These are phyloP conservation scores for Centropristis striata DNA, from an alignment of 2,113 vertebrate genomes.

Conservation along the genomic window DNA sequence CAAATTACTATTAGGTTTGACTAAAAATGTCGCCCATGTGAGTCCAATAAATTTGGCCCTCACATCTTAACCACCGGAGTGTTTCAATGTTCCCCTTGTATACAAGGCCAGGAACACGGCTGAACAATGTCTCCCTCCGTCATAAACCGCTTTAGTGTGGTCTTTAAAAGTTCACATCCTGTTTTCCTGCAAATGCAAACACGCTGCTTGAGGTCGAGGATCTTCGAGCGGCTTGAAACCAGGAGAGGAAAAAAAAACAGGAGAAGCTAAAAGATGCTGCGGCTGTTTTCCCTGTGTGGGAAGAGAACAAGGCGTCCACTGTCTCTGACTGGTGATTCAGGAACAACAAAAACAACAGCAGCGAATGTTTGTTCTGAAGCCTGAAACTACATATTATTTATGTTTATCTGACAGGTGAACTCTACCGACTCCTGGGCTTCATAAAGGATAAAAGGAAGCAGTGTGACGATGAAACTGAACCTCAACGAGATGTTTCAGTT, in stretches of 20 bases:
- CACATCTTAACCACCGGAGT: slow-evolving; percentile 63
- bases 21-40: slow-evolving; percentile 68
- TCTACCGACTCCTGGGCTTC: too few relatives aligned
- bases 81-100: slow-evolving; percentile 76
- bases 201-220: slow-evolving; percentile 54
- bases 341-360: neutral
- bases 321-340: slow-evolving; percentile 18
- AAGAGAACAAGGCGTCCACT: slow-evolving; percentile 31
- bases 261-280: slow-evolving; percentile 45
- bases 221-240: slow-evolving; percentile 30
- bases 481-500: too few relatives aligned
- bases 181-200: slow-evolving; percentile 77
- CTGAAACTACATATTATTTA: neutral
- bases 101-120: slow-evolving; percentile 73
- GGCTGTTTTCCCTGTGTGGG: slow-evolving; percentile 49
- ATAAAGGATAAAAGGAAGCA: too few relatives aligned
- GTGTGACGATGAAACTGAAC: too few relatives aligned
- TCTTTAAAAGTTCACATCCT: slow-evolving; percentile 77
- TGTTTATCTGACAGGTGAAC: neutral
- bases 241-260: slow-evolving; percentile 3
- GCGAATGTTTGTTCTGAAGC: neutral
- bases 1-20: slow-evolving; percentile 65
- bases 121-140: slow-evolving; percentile 75
- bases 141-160: slow-evolving; percentile 76
- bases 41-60: slow-evolving; percentile 68